These are phyloP conservation scores for Vannuccia rotundouncinata DNA, from an alignment of 2,888 invertebrate genomes.

Conservation along the genomic window DNA sequence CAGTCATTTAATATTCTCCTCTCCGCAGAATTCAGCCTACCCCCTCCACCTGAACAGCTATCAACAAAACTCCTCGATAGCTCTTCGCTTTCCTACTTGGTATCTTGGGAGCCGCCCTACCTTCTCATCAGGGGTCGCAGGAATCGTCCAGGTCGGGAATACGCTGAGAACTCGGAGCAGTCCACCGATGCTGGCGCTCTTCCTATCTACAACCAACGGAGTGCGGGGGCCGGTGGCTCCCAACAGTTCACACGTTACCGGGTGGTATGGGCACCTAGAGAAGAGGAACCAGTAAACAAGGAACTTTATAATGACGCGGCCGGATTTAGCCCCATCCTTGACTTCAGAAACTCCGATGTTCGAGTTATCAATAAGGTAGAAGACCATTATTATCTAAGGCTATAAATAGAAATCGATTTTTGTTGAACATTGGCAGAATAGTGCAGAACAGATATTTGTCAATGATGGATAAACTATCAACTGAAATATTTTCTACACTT, in stretches of 20 bases:
- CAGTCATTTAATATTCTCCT: too few species aligned
- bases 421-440: too few species aligned
- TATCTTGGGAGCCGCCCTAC: background rate
- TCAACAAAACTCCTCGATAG: background rate
- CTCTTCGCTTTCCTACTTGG: background rate
- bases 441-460: too few species aligned
- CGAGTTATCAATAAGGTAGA: slow-evolving; percentile 3
- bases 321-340: slow-evolving; percentile 16
- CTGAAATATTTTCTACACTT: too few species aligned
- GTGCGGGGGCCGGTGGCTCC: background rate
- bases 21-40: slow-evolving; percentile 5
- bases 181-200: background rate
- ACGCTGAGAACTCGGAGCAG: background rate
- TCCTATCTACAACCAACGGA: background rate
- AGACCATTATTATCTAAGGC: too few species aligned
- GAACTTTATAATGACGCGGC: slow-evolving; percentile 12
- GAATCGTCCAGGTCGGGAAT: background rate
- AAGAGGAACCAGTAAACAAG: slow-evolving; percentile 34
- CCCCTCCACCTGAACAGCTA: background rate
- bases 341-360: slow-evolving; percentile 1
- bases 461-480: too few species aligned
- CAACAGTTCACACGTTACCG: background rate
- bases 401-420: too few species aligned
- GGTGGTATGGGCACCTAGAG: slow-evolving; percentile 30
- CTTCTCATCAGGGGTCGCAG: background rate